Conservation (phyloP, 2,888 invertebrate species). For the Elegia similella region DNA sequence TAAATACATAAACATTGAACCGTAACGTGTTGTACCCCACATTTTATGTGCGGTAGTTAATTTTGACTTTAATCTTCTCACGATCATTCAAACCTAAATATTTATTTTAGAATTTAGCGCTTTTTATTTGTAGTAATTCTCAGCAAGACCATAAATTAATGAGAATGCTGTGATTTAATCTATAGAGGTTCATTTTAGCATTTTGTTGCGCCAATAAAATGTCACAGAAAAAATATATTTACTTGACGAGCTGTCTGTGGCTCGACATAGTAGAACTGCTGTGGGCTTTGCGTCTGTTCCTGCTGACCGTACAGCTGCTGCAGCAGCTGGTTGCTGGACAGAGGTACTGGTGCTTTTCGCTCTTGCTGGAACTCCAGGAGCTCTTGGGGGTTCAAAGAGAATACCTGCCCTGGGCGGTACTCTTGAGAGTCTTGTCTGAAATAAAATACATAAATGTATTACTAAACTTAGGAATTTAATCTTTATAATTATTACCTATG, state of each 20-base stretch:
- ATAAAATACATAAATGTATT: constrained; percentile 15
- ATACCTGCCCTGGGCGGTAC: constrained; percentile 73
- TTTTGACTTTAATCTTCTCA: no score
- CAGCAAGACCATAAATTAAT: no score
- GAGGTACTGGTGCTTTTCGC: constrained; percentile 64
- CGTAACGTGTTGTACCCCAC: no score
- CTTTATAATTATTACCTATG: neutral
- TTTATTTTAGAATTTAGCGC: no score
- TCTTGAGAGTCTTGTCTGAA: constrained; percentile 53
- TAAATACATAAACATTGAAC: no score
- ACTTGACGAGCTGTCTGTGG: constrained; percentile 64
- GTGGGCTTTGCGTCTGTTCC: constrained; percentile 62
- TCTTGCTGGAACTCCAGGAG: constrained; percentile 69
- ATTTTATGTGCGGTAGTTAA: no score
- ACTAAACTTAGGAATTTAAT: neutral
- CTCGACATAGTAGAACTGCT: constrained; percentile 66
- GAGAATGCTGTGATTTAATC: no score
- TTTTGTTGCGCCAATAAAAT: no score
- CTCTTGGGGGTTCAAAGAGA: constrained; percentile 66
- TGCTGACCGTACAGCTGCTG: constrained; percentile 61
- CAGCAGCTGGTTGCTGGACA: constrained; percentile 52
- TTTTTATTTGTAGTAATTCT: no score
- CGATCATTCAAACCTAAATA: no score
- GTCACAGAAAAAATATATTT: neutral
- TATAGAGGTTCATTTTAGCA: no score